A percentile compares a stretch with the other conserved stretches of the same genome.
Conservation (phyloP, 2,113 vertebrate genomes). For the Tupaia chinensis region DNA sequence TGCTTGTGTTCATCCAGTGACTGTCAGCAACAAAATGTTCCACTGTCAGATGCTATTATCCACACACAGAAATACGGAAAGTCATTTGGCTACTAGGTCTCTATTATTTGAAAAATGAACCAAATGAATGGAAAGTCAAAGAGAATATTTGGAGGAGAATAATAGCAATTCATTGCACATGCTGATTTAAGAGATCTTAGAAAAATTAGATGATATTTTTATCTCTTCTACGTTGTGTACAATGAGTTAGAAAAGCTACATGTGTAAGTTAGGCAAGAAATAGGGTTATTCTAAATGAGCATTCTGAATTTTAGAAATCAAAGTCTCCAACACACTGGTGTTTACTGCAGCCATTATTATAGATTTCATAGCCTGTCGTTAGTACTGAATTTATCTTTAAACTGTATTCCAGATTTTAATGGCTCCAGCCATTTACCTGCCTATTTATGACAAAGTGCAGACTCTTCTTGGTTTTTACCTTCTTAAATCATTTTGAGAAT, state of each 20-base stretch:
- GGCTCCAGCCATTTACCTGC: not conserved
- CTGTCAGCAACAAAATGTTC: not conserved
- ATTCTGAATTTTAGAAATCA: slow-evolving; percentile 2
- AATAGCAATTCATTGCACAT: not conserved
- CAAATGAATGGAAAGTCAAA: not conserved
- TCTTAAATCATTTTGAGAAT: not conserved
- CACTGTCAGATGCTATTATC: not conserved
- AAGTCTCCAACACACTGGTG: not conserved
- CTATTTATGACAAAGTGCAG: not conserved
- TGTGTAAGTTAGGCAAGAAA: not conserved
- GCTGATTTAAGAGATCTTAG: not conserved
- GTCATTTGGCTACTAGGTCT: not conserved
- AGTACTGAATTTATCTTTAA: not conserved
- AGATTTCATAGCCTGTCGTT: not conserved
- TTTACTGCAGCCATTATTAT: not conserved
- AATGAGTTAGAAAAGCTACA: not conserved
- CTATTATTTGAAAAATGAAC: not conserved
- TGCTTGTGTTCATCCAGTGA: not conserved
- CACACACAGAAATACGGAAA: not conserved
- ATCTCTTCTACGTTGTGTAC: not conserved
- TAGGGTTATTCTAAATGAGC: not conserved
- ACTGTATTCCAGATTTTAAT: not conserved
- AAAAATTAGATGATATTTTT: not conserved
- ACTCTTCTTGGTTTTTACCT: not conserved
- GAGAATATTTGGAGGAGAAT: not conserved